Evolutionary conservation across 2,797 vertebrate species (phyloP).

Genomic region (Ctenopoma kingsleyae): DNA sequence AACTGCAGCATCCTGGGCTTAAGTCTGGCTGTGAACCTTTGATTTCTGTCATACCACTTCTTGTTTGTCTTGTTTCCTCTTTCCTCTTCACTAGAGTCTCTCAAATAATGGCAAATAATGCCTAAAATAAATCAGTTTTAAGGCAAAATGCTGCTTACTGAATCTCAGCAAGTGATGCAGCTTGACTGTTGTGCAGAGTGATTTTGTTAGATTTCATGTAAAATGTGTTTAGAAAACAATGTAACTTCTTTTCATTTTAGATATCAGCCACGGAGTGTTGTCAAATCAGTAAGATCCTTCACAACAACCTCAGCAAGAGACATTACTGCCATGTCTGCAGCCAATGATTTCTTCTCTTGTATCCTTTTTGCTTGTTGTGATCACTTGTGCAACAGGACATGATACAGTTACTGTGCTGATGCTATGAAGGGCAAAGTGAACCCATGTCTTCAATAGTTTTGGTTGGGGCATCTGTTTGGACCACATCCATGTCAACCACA

Average conservation of each 20-base stretch:
- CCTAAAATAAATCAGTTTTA: background rate
- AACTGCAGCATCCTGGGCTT: too few relatives aligned
- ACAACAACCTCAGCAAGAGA: constrained; percentile 75
- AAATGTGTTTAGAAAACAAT: background rate
- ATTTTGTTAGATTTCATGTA: background rate
- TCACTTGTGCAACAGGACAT: constrained; percentile 15
- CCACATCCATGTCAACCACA: constrained; percentile 49
- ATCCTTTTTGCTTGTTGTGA: constrained; percentile 83
- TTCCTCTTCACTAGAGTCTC: too few relatives aligned
- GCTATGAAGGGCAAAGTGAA: constrained; percentile 17
- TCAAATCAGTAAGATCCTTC: constrained; percentile 77
- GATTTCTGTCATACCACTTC: too few relatives aligned
- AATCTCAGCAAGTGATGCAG: constrained; percentile 5
- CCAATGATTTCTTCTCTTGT: constrained; percentile 93
- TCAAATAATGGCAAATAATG: too few relatives aligned
- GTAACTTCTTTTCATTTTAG: constrained; percentile 68
- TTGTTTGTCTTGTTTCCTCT: too few relatives aligned
- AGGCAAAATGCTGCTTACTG: background rate
- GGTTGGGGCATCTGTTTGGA: constrained; percentile 42
- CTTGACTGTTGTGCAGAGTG: background rate
- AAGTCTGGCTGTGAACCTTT: too few relatives aligned
- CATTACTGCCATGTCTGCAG: constrained; percentile 89
- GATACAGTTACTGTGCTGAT: constrained; percentile 13
- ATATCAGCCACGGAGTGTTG: constrained; percentile 84
- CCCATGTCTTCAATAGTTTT: constrained; percentile 20